Conservation (phyloP, 2,113 vertebrate genomes). For the Rhynchomys soricoides region DNA sequence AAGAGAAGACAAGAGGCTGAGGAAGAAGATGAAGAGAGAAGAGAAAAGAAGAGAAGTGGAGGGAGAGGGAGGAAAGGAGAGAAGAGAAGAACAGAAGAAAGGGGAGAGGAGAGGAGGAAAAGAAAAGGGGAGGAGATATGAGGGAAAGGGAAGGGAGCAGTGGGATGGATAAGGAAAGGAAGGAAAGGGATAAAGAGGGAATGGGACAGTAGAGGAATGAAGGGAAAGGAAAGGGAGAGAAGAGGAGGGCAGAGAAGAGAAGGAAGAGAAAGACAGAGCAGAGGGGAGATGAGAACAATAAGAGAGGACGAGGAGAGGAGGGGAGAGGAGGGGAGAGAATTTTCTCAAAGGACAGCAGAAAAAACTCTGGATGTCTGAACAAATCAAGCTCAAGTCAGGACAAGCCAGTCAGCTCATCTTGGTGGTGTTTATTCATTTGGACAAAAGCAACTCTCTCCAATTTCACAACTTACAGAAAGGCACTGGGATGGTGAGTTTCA, state of each 20-base stretch:
- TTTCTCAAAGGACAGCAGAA: background rate
- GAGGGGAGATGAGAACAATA: fast-evolving
- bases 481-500: constrained; percentile 74
- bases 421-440: constrained; percentile 73
- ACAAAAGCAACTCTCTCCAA: constrained; percentile 76
- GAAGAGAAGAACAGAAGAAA: too few species aligned
- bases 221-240: background rate
- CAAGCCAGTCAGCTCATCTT: background rate
- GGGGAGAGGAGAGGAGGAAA: too few species aligned
- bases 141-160: fast-evolving
- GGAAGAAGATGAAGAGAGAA: background rate
- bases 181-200: fast-evolving
- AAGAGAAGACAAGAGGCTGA: background rate
- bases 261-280: fast-evolving
- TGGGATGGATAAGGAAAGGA: fast-evolving
- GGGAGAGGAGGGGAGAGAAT: background rate
- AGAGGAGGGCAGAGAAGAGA: background rate
- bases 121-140: fast-evolving
- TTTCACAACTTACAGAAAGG: constrained; percentile 73
- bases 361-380: constrained; percentile 22
- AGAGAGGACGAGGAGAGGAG: fast-evolving
- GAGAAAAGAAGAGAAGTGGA: background rate
- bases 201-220: too few species aligned
- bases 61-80: too few species aligned
- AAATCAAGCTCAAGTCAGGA: constrained; percentile 54